Evolutionary conservation across 2,113 vertebrate species (phyloP).

Genomic region (Orycteropus afer): DNA sequence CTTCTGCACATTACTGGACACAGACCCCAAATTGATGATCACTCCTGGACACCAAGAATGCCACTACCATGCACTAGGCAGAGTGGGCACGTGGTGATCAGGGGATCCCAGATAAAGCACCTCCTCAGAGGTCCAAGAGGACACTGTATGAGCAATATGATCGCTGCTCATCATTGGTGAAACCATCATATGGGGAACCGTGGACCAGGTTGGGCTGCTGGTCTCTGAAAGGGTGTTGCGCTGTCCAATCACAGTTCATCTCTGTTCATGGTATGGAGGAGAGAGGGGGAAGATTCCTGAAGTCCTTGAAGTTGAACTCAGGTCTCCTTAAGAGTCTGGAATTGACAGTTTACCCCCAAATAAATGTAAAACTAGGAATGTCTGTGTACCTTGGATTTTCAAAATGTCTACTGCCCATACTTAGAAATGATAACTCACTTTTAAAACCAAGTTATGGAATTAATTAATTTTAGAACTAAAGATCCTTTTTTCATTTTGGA

Average conservation of each 20-base stretch:
- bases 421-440: background rate
- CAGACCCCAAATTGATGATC: background rate
- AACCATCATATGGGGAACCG: no score
- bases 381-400: background rate
- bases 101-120: background rate
- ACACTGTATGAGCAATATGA: no score
- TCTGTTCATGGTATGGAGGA: background rate
- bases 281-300: background rate
- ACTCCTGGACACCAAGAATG: background rate
- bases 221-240: background rate
- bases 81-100: background rate
- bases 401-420: background rate
- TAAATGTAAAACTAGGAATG: background rate
- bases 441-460: background rate
- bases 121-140: background rate
- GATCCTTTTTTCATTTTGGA: background rate
- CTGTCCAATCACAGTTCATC: background rate
- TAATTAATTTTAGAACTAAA: background rate
- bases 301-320: background rate
- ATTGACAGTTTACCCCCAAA: background rate
- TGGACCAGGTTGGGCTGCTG: rapidly evolving
- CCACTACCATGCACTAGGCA: background rate
- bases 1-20: background rate
- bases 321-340: background rate
- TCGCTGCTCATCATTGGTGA: background rate